Percentiles rank a stretch among this genome's conserved stretches.
These are phyloP conservation scores for Pogoniulus pusillus DNA, from an alignment of 2,797 vertebrate genomes.

Conservation along the genomic window DNA sequence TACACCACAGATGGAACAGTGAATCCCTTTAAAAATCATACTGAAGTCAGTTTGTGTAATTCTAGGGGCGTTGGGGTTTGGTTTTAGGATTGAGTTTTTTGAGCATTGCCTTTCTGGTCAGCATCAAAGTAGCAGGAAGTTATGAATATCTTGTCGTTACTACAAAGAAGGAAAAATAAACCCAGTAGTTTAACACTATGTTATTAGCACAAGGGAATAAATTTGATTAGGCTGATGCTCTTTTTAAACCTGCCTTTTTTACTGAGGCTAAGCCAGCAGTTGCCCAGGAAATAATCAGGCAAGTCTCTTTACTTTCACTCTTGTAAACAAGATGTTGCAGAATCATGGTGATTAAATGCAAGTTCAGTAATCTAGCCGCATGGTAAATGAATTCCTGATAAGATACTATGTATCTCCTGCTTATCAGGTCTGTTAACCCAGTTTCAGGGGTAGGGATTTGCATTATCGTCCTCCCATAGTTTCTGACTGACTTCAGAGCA, in stretches of 20 bases:
- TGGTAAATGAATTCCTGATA: not conserved
- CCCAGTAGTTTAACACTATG: not conserved
- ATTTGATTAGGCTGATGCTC: not conserved
- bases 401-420: not conserved
- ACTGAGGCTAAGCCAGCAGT: not conserved
- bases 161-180: not conserved
- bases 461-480: accelerated
- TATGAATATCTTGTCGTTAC: not conserved
- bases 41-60: not conserved
- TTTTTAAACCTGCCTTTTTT: not conserved
- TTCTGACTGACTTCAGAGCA: not conserved
- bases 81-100: not conserved
- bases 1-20: not conserved
- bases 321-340: not conserved
- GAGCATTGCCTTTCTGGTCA: not conserved
- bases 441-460: not conserved
- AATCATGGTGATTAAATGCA: not conserved
- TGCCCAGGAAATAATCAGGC: not conserved
- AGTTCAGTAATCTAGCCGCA: not conserved
- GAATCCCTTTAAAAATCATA: not conserved
- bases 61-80: accelerated
- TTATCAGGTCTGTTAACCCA: not conserved
- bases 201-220: not conserved
- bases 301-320: not conserved
- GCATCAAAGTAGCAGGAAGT: not conserved